Percentiles rank a stretch among this genome's conserved stretches.
Evolutionary conservation across 2,888 invertebrate genomes (phyloP).

Genomic region (Apoda limacodes): DNA sequence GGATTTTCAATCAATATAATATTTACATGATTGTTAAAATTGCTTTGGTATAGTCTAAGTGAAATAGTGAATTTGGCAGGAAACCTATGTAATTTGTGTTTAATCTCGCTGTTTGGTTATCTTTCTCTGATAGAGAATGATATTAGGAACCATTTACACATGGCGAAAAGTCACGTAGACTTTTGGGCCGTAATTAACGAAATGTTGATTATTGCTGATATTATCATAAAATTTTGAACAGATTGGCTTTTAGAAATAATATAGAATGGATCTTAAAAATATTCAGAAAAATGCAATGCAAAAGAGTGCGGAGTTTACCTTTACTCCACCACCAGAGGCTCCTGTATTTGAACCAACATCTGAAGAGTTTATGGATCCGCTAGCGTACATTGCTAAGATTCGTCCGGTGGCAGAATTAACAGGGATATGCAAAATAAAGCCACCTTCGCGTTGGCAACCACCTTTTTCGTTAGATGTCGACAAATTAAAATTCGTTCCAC

Average conservation of each 20-base stretch:
- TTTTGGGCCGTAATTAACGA: too few species aligned
- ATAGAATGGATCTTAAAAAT: constrained; percentile 56
- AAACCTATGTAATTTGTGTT: too few species aligned
- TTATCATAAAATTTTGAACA: background rate
- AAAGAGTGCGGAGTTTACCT: constrained; percentile 61
- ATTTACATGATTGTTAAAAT: too few species aligned
- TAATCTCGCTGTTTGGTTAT: too few species aligned
- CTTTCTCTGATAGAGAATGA: too few species aligned
- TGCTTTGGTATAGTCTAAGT: too few species aligned
- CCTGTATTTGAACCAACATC: constrained; percentile 78
- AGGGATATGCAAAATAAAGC: constrained; percentile 83
- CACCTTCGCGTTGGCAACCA: constrained; percentile 81
- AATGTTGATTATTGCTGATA: constrained; percentile 22
- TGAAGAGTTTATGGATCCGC: constrained; percentile 80
- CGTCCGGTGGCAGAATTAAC: constrained; percentile 77
- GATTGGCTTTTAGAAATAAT: constrained; percentile 4
- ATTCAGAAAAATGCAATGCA: constrained; percentile 67
- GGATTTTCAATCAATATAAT: too few species aligned
- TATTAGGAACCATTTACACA: constrained; percentile 63
- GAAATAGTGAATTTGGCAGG: too few species aligned
- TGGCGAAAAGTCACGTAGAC: constrained; percentile 66
- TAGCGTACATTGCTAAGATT: constrained; percentile 80
- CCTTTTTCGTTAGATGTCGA: constrained; percentile 83
- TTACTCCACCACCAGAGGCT: constrained; percentile 72
- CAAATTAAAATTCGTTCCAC: constrained; percentile 65